A percentile compares a stretch with the other conserved stretches of the same genome.
These are phyloP conservation scores for Helicoverpa zea DNA, from an alignment of 1,140 invertebrate genomes.

Conservation along the genomic window DNA sequence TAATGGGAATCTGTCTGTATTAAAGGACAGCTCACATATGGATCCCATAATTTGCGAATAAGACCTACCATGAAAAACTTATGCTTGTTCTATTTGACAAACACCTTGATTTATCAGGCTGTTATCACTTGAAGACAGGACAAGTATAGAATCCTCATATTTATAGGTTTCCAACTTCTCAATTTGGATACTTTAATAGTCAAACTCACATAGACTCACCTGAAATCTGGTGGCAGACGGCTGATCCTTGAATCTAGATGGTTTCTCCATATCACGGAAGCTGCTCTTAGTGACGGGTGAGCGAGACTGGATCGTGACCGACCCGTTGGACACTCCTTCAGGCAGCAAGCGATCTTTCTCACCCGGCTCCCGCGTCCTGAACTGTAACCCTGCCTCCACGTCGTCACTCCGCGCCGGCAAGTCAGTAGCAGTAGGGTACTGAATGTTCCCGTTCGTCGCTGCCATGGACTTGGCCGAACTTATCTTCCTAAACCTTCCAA, in stretches of 20 bases:
- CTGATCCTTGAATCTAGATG: constrained; percentile 87
- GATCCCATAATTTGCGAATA: too few species aligned
- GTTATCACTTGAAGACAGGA: too few species aligned
- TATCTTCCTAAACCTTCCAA: constrained; percentile 85
- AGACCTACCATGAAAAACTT: too few species aligned
- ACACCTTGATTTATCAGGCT: too few species aligned
- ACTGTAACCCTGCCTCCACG: constrained; percentile 77
- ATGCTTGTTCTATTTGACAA: too few species aligned
- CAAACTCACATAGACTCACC: constrained; percentile 65
- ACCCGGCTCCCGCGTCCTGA: constrained; percentile 65
- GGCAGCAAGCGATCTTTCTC: constrained; percentile 70
- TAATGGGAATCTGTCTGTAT: not conserved
- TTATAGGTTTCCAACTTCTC: too few species aligned
- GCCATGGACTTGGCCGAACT: constrained; percentile 86
- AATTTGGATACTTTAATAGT: too few species aligned
- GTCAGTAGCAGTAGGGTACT: constrained; percentile 78
- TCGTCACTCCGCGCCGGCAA: constrained; percentile 71
- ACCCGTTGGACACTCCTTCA: constrained; percentile 60
- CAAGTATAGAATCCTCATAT: too few species aligned
- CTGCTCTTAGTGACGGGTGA: constrained; percentile 87
- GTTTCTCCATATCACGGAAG: constrained; percentile 88
- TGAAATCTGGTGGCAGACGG: constrained; percentile 88
- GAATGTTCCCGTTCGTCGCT: constrained; percentile 83
- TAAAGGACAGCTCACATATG: too few species aligned
- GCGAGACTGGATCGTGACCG: constrained; percentile 60